Evolutionary conservation across 2,113 vertebrate species (phyloP), one percentile per base, ranked within the genome.

Genomic region (Rhabdomys dilectus): DNA sequence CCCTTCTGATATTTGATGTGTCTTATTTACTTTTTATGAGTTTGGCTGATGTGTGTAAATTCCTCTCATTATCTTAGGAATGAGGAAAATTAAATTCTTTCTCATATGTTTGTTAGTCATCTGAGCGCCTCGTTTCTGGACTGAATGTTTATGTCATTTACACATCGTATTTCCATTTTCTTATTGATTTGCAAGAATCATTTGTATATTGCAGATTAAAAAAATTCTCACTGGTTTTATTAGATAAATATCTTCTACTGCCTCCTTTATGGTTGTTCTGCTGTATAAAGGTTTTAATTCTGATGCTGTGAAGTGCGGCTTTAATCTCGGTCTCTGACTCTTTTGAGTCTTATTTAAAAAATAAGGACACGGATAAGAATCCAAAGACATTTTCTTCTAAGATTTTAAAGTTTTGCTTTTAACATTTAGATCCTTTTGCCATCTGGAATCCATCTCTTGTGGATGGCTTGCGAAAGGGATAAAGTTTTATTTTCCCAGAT

Each of bases 321-420:
- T 88, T 22, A 29, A 7, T 70, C 56, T 72, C 81, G 19, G 3
- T 58, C 56, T 72, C 81, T 82, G 76, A 62, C 2, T 56, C 68
- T 77, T 91, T 42, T 86, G 86, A 77, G 68, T 84, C 90, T 91
- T 93, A 76, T 77, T 90, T 93, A 94, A 93, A 73, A 91, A 87
- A 60, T 68, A 78, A 88, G 89, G 92, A 70, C 19, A 58, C 0
- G 66, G 86, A 72, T 42, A 62, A 80, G 82, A 91, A 53, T 42
- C 64, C 75, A 93, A 76, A 60, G 19, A 39, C 56, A 66, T 76
- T 92, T 93, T 81, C 68, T 73, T 73, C 70, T 58, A n/a, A 48
- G 91, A 81, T 51, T 58, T 85, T 92, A 22, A 62, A 85, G 94
- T 93, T 93, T 76, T 64, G 88, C 72, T 16, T 62, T 34, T 70